A percentile compares a stretch with the other conserved stretches of the same genome.
Evolutionary conservation across 2,888 invertebrate genomes (phyloP).

Genomic region (Scrobipalpa costella): DNA sequence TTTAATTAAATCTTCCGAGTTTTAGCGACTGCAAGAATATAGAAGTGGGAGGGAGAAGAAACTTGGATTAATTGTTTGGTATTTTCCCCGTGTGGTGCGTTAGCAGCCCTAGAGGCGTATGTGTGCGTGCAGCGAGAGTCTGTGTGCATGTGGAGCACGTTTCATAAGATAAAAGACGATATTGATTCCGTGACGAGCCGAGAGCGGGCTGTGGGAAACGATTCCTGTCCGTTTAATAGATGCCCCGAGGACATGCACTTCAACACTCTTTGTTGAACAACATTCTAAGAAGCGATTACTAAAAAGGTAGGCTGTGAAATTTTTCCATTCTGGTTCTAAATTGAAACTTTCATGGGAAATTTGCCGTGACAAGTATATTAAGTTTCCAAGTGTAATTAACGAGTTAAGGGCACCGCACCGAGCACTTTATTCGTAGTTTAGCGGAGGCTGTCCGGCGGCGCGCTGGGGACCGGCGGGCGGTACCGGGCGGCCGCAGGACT

Average conservation of each 20-base stretch:
- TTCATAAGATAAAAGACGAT: slow-evolving; percentile 79
- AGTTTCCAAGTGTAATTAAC: slow-evolving; percentile 70
- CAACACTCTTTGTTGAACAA: slow-evolving; percentile 54
- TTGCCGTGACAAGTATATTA: slow-evolving; percentile 59
- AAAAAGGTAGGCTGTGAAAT: slow-evolving; percentile 21
- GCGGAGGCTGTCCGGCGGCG: slow-evolving; percentile 49
- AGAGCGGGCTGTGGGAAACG: slow-evolving; percentile 76
- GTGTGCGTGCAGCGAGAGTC: slow-evolving; percentile 44
- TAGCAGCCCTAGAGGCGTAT: slow-evolving; percentile 33
- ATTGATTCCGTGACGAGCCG: slow-evolving; percentile 79
- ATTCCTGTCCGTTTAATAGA: slow-evolving; percentile 74
- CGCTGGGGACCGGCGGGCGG: slow-evolving; percentile 57
- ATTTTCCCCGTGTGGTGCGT: slow-evolving; percentile 46
- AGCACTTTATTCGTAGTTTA: slow-evolving; percentile 73
- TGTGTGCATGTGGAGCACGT: slow-evolving; percentile 71
- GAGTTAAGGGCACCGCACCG: slow-evolving; percentile 64
- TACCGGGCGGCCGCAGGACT: slow-evolving; percentile 58
- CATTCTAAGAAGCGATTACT: slow-evolving; percentile 56
- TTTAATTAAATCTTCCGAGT: slow-evolving; percentile 64
- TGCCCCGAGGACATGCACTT: slow-evolving; percentile 65
- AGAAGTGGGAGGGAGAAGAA: slow-evolving; percentile 59
- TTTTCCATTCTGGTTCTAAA: slow-evolving; percentile 25
- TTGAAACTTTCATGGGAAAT: slow-evolving; percentile 38
- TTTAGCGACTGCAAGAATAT: slow-evolving; percentile 59
- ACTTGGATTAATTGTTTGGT: slow-evolving; percentile 68